A percentile compares a stretch with the other conserved stretches of the same genome.
Evolutionary conservation across 2,888 invertebrate species (phyloP).

Genomic region (Clostera curtula): DNA sequence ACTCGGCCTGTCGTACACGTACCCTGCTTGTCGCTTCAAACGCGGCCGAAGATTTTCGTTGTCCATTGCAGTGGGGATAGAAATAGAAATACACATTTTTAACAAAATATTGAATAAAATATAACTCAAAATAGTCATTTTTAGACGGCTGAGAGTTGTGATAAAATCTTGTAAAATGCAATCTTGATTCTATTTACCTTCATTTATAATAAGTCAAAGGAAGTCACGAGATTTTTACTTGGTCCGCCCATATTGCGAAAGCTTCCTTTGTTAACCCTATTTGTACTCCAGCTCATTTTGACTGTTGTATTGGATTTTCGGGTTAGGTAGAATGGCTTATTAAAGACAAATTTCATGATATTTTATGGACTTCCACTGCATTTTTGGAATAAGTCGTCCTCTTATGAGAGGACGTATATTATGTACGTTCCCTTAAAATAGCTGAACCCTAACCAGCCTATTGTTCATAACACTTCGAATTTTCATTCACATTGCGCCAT

Average conservation of each 20-base stretch:
- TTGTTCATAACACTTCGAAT: no score
- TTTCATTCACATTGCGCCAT: no score
- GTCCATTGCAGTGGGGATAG: slow-evolving; percentile 6
- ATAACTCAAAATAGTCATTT: no score
- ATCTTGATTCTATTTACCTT: slow-evolving; percentile 24
- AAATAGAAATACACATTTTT: slow-evolving; percentile 9
- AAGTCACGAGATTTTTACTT: slow-evolving; percentile 27
- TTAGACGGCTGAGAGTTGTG: no score
- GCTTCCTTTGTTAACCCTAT: slow-evolving; percentile 39
- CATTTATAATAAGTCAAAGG: slow-evolving; percentile 49
- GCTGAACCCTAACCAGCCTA: no score
- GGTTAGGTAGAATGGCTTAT: no score
- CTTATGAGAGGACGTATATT: no score
- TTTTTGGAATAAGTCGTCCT: no score
- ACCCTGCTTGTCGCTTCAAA: slow-evolving; percentile 56
- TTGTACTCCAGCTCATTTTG: background rate
- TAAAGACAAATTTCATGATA: no score
- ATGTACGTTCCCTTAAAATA: no score
- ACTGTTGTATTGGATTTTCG: slow-evolving; percentile 10
- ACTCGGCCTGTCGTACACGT: slow-evolving; percentile 58
- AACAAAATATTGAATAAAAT: slow-evolving; percentile 25
- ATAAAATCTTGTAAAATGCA: slow-evolving; percentile 29
- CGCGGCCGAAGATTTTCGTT: slow-evolving; percentile 24
- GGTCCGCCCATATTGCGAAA: slow-evolving; percentile 36
- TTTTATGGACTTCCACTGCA: no score